Conservation (phyloP, 1,140 invertebrate species). For the Bombus soroeensis region DNA sequence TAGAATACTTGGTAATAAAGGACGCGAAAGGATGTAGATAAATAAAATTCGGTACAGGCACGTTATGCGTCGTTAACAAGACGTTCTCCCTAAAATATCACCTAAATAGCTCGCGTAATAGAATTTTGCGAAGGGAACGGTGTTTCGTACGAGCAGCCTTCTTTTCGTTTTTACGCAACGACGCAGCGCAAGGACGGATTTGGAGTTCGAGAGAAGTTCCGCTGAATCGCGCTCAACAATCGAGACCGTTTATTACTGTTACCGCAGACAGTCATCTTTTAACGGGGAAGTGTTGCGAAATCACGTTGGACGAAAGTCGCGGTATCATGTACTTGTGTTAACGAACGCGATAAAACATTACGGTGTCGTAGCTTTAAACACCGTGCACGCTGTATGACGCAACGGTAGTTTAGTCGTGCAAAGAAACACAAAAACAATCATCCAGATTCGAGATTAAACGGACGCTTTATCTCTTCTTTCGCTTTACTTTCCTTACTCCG, state of each 20-base stretch:
- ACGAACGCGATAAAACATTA: neutral
- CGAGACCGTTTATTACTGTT: neutral
- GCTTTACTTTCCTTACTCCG: neutral
- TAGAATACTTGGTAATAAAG: neutral
- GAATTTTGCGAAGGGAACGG: neutral
- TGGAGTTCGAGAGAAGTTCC: neutral
- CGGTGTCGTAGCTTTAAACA: neutral
- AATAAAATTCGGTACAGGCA: neutral
- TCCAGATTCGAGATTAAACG: conserved; percentile 15
- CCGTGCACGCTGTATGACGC: neutral
- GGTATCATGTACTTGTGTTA: neutral
- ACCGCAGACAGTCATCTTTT: neutral
- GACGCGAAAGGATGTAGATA: neutral
- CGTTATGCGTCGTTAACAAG: neutral
- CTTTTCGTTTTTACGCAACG: neutral
- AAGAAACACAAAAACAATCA: neutral
- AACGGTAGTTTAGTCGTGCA: neutral
- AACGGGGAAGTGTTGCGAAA: too few species aligned
- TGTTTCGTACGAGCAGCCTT: neutral
- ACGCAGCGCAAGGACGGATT: neutral
- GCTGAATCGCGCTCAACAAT: neutral
- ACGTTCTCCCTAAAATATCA: neutral
- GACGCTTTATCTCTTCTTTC: neutral
- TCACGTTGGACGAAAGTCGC: neutral
- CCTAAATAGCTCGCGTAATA: neutral